These are phyloP conservation scores for Crypturellus undulatus DNA, from an alignment of 2,113 vertebrate genomes.

Conservation along the genomic window DNA sequence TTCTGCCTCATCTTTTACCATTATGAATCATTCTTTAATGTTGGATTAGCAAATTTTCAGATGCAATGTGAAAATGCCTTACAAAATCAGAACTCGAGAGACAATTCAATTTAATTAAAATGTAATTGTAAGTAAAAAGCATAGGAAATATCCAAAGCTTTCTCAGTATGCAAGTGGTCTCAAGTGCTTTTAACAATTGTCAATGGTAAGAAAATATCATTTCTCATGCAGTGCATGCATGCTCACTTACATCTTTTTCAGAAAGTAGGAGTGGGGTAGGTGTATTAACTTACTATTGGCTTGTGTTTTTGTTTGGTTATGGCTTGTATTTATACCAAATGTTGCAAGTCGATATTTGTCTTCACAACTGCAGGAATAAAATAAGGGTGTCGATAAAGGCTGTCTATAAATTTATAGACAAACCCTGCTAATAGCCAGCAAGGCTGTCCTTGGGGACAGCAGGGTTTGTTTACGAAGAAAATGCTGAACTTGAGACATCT, in stretches of 20 bases:
- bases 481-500: not conserved
- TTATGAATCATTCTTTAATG: not conserved
- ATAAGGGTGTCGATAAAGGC: not conserved
- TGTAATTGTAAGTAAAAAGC: not conserved
- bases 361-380: not conserved
- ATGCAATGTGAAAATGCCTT: not conserved
- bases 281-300: not conserved
- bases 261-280: not conserved
- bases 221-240: not conserved
- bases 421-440: too few relatives aligned
- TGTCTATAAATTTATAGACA: not conserved
- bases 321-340: not conserved
- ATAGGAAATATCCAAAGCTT: not conserved
- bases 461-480: not conserved
- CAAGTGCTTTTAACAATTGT: not conserved
- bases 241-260: not conserved
- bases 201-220: not conserved
- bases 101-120: slow-evolving; percentile 17
- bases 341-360: accelerated
- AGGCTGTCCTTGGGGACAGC: too few relatives aligned
- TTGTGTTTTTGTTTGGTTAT: not conserved
- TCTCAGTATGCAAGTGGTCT: not conserved
- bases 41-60: not conserved
- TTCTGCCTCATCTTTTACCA: not conserved
- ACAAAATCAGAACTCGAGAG: slow-evolving; percentile 6